phyloP scores from a whole-genome alignment of 2,113 vertebrate genomes.

The Saimiri boliviensis region DNA sequence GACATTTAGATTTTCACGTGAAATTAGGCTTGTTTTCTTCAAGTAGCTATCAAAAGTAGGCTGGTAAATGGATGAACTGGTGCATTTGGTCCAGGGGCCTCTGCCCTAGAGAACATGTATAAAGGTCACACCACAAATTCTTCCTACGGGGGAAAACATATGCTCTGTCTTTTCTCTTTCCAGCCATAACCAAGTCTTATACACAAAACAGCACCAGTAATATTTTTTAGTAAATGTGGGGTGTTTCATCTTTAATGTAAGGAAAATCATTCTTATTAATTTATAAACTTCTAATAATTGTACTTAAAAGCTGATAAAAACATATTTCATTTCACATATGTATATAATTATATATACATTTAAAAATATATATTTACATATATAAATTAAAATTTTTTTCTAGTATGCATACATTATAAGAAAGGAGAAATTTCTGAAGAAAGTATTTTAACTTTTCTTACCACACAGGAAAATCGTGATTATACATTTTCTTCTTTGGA shows the following conservation, averaged over 20 bases:
- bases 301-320: background rate
- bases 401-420: background rate
- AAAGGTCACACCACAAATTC: background rate
- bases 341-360: no score
- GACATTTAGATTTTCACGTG: background rate
- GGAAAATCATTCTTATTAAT: background rate
- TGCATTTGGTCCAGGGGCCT: background rate
- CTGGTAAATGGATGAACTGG: background rate
- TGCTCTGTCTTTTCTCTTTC: background rate
- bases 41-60: slow-evolving; percentile 1
- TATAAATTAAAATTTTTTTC: no score
- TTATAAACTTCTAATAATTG: background rate
- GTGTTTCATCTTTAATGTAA: background rate
- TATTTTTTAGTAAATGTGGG: background rate
- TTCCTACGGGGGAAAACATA: background rate
- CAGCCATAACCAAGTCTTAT: background rate
- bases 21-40: background rate
- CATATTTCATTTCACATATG: no score
- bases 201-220: background rate
- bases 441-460: background rate
- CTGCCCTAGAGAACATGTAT: background rate
- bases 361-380: no score
- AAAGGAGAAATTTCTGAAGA: background rate
- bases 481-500: background rate
- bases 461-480: background rate